Percentiles rank a stretch among this genome's conserved stretches.
These are phyloP conservation scores for Contarinia nasturtii DNA, from an alignment of 1,140 invertebrate genomes.

Conservation along the genomic window DNA sequence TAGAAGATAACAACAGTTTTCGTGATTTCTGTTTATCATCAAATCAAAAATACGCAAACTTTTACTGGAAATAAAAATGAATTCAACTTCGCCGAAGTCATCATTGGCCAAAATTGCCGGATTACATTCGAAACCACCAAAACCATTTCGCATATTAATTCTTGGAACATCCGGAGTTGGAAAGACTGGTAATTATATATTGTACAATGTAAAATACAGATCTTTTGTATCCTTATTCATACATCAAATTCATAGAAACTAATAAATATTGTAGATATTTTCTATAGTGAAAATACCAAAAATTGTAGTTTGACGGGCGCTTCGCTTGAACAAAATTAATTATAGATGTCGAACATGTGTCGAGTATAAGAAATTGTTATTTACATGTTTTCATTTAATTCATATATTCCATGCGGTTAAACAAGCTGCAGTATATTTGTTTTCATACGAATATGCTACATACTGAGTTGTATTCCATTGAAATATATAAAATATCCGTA, in stretches of 20 bases:
- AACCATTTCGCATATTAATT: slow-evolving; percentile 51
- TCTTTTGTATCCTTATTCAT: background rate
- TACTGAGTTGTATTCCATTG: too few relatives aligned
- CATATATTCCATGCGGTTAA: too few relatives aligned
- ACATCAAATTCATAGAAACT: background rate
- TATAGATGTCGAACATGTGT: too few relatives aligned
- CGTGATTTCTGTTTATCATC: too few relatives aligned
- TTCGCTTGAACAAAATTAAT: background rate
- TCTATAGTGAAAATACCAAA: background rate
- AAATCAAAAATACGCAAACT: too few relatives aligned
- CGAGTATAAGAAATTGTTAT: too few relatives aligned
- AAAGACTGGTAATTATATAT: slow-evolving; percentile 42
- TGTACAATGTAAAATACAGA: background rate
- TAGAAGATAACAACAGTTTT: too few relatives aligned
- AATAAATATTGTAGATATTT: too few relatives aligned
- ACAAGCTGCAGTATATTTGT: too few relatives aligned
- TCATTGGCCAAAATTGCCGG: slow-evolving; percentile 37
- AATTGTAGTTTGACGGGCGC: background rate
- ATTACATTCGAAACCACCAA: slow-evolving; percentile 31
- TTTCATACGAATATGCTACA: too few relatives aligned
- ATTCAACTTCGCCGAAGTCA: slow-evolving; percentile 37
- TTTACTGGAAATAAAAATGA: slow-evolving; percentile 16
- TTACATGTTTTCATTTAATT: too few relatives aligned
- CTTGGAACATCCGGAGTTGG: slow-evolving; percentile 57
- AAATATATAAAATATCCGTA: too few relatives aligned